Evolutionary conservation across 1,140 invertebrate genomes (phyloP).

Genomic region (Drosophila tristis): DNA sequence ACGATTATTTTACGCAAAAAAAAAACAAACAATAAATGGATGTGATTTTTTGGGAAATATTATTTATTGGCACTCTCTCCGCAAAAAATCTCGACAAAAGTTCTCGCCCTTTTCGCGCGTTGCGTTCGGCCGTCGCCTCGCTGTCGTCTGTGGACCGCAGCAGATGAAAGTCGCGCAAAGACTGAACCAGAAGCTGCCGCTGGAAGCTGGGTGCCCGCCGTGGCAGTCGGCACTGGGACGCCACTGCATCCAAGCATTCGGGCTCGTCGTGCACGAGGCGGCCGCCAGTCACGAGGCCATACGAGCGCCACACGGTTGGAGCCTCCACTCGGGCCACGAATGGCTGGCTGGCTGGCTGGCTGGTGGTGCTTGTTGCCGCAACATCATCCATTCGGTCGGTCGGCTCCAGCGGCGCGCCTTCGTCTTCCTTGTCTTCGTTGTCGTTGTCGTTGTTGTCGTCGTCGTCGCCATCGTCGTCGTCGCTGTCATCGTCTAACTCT

Average conservation of each 20-base stretch:
- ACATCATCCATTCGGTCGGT: constrained; percentile 32
- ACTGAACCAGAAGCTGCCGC: constrained; percentile 40
- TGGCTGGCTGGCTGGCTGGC: too few relatives aligned
- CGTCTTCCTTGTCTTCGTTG: background rate
- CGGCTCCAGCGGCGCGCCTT: too few relatives aligned
- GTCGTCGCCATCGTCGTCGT: background rate
- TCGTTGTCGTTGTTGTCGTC: background rate
- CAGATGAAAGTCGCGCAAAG: constrained; percentile 73
- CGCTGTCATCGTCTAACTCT: constrained; percentile 16
- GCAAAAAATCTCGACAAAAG: constrained; percentile 31
- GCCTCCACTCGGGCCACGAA: too few relatives aligned
- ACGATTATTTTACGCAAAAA: constrained; percentile 10
- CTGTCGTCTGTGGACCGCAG: constrained; percentile 49
- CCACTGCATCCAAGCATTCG: constrained; percentile 39
- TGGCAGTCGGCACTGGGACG: constrained; percentile 12
- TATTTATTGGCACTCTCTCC: background rate
- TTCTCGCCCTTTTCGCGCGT: background rate
- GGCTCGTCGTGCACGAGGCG: background rate
- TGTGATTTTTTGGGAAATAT: background rate
- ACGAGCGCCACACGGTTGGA: constrained; percentile 6
- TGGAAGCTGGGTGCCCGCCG: too few relatives aligned
- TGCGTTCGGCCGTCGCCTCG: constrained; percentile 14
- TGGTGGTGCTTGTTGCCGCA: constrained; percentile 61
- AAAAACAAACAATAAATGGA: background rate
- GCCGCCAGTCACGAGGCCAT: background rate